Conservation (phyloP, 53 echinoderm and acorn worm genomes). For the Paelopatides confundens region DNA sequence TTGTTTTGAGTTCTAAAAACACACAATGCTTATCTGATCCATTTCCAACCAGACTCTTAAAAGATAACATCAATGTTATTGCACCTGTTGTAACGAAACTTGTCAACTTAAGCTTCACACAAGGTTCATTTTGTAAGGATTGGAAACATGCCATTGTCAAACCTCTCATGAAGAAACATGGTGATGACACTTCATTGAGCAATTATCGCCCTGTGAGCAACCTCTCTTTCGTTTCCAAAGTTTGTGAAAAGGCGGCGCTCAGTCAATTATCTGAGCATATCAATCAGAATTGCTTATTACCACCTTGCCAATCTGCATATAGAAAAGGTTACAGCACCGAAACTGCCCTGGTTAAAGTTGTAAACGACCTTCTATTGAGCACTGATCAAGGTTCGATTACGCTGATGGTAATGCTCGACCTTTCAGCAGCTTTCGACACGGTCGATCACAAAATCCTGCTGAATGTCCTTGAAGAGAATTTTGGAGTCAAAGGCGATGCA, state of each 20-base stretch:
- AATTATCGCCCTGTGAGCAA: conserved; percentile 12
- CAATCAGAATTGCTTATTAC: neutral
- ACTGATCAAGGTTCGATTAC: neutral
- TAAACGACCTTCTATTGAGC: neutral
- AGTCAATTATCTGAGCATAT: neutral
- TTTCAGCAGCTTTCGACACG: too few relatives aligned
- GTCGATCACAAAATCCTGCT: too few relatives aligned
- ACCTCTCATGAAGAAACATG: neutral
- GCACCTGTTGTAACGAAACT: neutral
- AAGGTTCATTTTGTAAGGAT: neutral
- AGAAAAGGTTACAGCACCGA: neutral
- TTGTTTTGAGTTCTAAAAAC: neutral
- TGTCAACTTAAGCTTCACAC: neutral
- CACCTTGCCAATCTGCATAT: neutral
- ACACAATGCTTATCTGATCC: neutral
- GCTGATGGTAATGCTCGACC: too few relatives aligned
- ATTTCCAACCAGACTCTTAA: neutral
- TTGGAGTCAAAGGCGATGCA: too few relatives aligned
- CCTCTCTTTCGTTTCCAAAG: neutral
- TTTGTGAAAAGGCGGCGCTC: neutral
- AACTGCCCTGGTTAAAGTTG: neutral
- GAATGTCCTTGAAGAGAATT: too few relatives aligned
- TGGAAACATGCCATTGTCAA: neutral
- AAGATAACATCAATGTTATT: neutral
- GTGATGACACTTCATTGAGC: neutral